Conservation (phyloP, 2,113 vertebrate species). For the Cephalopholis sonnerati region DNA sequence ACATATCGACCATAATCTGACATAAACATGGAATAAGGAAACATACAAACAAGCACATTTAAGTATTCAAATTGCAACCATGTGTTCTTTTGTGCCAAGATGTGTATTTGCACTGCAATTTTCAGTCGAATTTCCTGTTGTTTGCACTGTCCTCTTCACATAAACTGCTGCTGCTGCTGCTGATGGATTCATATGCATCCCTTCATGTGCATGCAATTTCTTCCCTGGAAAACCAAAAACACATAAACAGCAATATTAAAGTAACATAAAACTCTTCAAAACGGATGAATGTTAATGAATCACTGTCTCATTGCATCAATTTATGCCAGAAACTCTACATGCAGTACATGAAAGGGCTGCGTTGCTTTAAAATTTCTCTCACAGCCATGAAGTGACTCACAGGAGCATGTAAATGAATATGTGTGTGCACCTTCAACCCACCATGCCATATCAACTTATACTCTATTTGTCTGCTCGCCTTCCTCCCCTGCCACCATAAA, state of each 20-base stretch:
- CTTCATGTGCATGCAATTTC: not conserved
- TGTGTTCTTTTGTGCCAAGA: not conserved
- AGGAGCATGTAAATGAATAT: not conserved
- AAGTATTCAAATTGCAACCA: conserved; percentile 22
- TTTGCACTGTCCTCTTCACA: not conserved
- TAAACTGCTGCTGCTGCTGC: not conserved
- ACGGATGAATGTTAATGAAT: not conserved
- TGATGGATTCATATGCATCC: not conserved
- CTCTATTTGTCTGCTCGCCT: conserved; percentile 62
- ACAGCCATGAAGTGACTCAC: not conserved
- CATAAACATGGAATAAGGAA: conserved; percentile 56
- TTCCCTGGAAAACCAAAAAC: not conserved
- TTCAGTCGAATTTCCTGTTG: not conserved
- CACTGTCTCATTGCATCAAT: not conserved
- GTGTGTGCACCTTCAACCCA: conserved; percentile 24
- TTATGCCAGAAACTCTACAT: not conserved
- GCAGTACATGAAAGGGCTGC: not conserved
- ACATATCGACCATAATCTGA: conserved; percentile 44
- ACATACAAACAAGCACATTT: conserved; percentile 15
- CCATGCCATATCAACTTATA: conserved; percentile 49
- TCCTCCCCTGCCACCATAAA: conserved; percentile 70
- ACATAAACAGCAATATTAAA: conserved; percentile 1
- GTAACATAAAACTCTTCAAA: not conserved
- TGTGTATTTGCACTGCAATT: not conserved
- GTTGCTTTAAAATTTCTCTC: not conserved